These are phyloP conservation scores for Pantelozetes paolii DNA, from an alignment of 2,888 invertebrate species.

Conservation along the genomic window DNA sequence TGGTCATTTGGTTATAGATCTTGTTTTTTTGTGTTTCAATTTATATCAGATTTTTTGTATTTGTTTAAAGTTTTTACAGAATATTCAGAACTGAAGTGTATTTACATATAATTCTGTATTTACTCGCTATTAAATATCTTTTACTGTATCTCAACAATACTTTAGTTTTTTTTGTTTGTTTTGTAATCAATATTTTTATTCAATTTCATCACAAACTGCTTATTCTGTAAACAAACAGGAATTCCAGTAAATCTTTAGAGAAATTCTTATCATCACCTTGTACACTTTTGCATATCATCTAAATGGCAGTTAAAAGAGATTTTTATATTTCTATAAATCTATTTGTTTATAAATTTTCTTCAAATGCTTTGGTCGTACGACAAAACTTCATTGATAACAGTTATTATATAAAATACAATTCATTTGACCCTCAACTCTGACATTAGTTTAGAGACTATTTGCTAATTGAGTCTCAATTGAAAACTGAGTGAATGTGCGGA, in stretches of 20 bases:
- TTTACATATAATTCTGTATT: conserved; percentile 13
- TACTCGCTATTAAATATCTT: neutral
- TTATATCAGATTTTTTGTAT: too few species aligned
- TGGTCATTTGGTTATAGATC: neutral
- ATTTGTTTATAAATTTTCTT: neutral
- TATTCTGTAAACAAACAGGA: conserved; percentile 1
- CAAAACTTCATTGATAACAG: conserved; percentile 3
- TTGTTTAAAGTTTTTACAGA: too few species aligned
- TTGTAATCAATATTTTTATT: neutral
- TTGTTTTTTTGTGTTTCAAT: too few species aligned
- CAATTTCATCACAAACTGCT: conserved; percentile 3
- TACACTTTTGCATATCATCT: conserved; percentile 37
- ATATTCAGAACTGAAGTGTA: neutral
- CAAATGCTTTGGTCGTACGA: neutral
- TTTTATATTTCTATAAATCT: conserved; percentile 8
- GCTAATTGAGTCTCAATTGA: neutral
- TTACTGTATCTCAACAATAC: neutral
- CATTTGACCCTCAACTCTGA: neutral
- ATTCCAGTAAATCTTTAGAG: neutral
- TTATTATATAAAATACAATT: neutral
- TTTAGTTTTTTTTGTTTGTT: neutral
- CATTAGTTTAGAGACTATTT: neutral
- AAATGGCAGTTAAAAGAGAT: conserved; percentile 34
- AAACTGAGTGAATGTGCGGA: neutral
- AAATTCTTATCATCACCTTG: neutral